Base-by-base conservation (phyloP, 2,888 invertebrate species). In the Ariolimax columbianus region DNA sequence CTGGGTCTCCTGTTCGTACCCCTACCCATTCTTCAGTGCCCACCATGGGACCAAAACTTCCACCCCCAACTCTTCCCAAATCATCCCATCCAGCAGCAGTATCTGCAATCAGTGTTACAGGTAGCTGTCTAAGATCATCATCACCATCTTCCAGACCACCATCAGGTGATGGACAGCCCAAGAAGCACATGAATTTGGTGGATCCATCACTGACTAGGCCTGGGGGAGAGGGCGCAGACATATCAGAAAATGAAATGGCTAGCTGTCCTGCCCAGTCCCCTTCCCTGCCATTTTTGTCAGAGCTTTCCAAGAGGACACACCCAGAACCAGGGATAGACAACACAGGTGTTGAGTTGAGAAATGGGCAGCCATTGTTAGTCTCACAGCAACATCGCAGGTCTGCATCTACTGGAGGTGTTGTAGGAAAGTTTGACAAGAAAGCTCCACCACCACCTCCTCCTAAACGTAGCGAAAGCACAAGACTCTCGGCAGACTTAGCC, bases 401-500 rank as follows among this genome's bases (percentile, higher is more conserved):
- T 19, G 88, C 87, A 30, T 88, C 88, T 2, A 82, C 88, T 9
- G 88, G 88, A 23, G 86, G 86, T 66, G 75, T 68, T 6, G 86
- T 84, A 30, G 72, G 83, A 70, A 88, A 86, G 51, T 83, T 77
- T 26, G 87, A 82, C 40, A 88, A 87, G 75, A 88, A 87, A 82
- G 85, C 86, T 14, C 86, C 88, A 19, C 92, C 92, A 26, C 92
- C 92, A 19, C 92, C 92, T 11, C 91, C 92, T 11, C 92, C 92
- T 40, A 91, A 89, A 86, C 89, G 92, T n/a, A 92, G 91, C 82
- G 91, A 91, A 86, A 89, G 82, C 63, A 92, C 92, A 19, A 89
- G 91, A 83, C 88, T 92, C 30, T 90, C 91, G 19, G 86, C 86
- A 40, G 89, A 89, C 19, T 55, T 83, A 77, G 85, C 75, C 43